phyloP scores from a whole-genome alignment of 1,140 invertebrate genomes.

The Drosophila leontia region DNA sequence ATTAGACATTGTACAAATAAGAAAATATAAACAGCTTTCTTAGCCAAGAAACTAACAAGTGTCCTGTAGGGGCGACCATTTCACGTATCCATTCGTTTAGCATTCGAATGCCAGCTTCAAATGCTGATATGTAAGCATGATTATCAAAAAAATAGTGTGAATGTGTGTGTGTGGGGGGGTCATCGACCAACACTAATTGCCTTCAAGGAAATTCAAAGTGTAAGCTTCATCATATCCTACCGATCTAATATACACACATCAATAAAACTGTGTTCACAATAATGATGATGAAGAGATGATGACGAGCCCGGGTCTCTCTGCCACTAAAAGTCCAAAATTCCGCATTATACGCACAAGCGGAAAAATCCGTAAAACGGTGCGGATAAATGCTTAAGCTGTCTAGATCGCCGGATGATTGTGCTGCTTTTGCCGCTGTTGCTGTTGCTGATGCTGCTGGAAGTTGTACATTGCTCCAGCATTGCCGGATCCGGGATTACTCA shows the following conservation, averaged over 20 bases:
- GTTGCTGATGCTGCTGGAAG: constrained; percentile 54
- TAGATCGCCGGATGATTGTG: constrained; percentile 50
- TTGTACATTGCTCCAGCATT: constrained; percentile 56
- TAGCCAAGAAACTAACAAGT: constrained; percentile 57
- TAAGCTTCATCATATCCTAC: constrained; percentile 66
- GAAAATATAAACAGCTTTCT: constrained; percentile 59
- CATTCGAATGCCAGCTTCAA: constrained; percentile 72
- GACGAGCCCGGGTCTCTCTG: constrained; percentile 37
- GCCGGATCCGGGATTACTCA: constrained; percentile 37
- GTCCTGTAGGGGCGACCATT: constrained; percentile 31
- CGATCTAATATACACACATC: constrained; percentile 70
- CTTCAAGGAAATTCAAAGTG: constrained; percentile 56
- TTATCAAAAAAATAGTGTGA: constrained; percentile 76
- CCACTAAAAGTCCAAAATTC: constrained; percentile 62
- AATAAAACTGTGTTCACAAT: constrained; percentile 62
- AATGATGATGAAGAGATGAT: constrained; percentile 40
- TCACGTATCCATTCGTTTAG: constrained; percentile 44
- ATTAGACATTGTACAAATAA: constrained; percentile 55
- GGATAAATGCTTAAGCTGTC: constrained; percentile 33
- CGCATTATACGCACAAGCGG: constrained; percentile 29
- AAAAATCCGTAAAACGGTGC: constrained; percentile 62
- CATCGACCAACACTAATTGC: constrained; percentile 38
- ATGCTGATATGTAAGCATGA: constrained; percentile 83
- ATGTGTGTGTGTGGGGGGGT: constrained; percentile 35
- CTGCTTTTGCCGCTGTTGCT: constrained; percentile 38